Evolutionary conservation across 2,797 vertebrate genomes (phyloP), one percentile per base, ranked within the genome.

Genomic region (Peromyscus attwateri): DNA sequence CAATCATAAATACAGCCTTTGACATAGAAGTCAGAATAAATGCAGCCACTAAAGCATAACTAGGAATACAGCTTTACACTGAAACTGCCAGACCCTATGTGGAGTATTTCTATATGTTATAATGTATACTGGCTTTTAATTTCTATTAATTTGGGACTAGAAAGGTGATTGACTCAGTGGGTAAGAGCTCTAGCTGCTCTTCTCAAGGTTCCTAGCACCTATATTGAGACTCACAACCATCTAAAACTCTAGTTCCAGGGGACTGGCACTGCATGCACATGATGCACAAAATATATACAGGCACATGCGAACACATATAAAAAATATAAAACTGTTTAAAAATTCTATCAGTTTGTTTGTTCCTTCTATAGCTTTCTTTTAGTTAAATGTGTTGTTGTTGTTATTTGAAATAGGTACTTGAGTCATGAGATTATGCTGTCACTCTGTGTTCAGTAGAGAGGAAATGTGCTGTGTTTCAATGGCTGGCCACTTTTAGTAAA

Each of bases 21-120:
- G 37, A 55, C 14, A 21, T 37, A 43, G 21, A 34, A 23, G 2
- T 27, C 23, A 77, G 49, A 60, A 2, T 43, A 76, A 57, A 37
- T 11, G 5, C 3, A 16, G 6, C 14, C 23, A 37, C 17, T 0
- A 6, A 12, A 46, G 4, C 12, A 6, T 8, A 13, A 4, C 3
- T 52, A 57, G 8, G 34, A 70, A 40, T 17, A 43, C 1, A 11
- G 0, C 21, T n/a, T 3, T 29, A 5, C 9, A 7, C 1, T 64
- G 6, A 81, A 89, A 62, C 57, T 27, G 31, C 16, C 57, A 29
- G 7, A 68, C 34, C 25, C 23, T 92, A 4, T 7, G 1, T 31
- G 3, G 12, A 95, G 6, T 4, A 23, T 84, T 94, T 52, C 27
- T 43, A 43, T 81, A 90, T 93, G 40, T 43, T 71, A 88, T 31